phyloP scores from a whole-genome alignment of 2,888 invertebrate genomes.

The Andrena bucephala region DNA sequence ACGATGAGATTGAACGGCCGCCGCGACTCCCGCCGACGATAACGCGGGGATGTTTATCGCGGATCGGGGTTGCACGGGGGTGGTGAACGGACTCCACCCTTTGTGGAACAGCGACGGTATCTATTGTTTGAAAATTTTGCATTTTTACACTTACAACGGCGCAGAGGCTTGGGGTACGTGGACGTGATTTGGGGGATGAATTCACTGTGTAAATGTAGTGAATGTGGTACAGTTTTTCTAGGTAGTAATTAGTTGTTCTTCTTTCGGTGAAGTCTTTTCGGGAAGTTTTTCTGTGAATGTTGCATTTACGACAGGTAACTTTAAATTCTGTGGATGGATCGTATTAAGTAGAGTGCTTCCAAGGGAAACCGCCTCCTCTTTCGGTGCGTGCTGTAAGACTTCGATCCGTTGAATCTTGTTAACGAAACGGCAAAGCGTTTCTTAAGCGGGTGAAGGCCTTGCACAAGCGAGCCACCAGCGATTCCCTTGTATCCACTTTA shows the following conservation, averaged over 20 bases:
- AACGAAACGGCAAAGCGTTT: conserved; percentile 15
- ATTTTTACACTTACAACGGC: too few species aligned
- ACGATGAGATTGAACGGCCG: conserved; percentile 29
- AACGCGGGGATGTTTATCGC: conserved; percentile 49
- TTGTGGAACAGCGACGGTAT: conserved; percentile 3
- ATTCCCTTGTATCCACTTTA: conserved; percentile 25
- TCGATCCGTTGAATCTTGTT: conserved; percentile 22
- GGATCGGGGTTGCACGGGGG: conserved; percentile 18
- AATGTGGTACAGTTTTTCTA: too few species aligned
- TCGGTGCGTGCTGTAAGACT: neutral
- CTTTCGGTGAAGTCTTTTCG: too few species aligned
- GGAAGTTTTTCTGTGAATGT: too few species aligned
- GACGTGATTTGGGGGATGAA: too few species aligned
- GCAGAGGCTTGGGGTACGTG: too few species aligned
- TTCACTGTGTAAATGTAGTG: too few species aligned
- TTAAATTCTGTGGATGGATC: neutral
- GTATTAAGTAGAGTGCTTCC: neutral
- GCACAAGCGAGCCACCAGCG: neutral
- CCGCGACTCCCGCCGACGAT: neutral
- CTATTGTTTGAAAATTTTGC: too few species aligned
- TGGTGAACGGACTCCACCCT: neutral
- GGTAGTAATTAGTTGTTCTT: too few species aligned
- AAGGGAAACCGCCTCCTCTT: neutral
- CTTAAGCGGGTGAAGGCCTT: conserved; percentile 4
- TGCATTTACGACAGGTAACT: too few species aligned